phyloP scores from a whole-genome alignment of 2,113 vertebrate species.

The Ivindomyrus marchei region DNA sequence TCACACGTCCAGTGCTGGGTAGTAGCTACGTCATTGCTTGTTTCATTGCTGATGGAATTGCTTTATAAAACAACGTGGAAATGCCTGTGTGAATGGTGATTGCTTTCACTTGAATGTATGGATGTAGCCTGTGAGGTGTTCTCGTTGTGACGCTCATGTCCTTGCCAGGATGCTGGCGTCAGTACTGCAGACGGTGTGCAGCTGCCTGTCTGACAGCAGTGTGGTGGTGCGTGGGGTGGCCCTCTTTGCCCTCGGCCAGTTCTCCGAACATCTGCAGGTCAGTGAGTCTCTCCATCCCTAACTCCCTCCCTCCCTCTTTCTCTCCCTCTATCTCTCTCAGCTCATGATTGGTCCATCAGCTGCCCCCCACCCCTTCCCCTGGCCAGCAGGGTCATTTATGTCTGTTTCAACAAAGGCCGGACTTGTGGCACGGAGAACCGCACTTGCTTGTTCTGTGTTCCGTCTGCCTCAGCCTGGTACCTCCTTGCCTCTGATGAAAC shows the following conservation, averaged over 20 bases:
- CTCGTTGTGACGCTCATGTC: background rate
- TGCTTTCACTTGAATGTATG: background rate
- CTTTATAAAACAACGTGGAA: background rate
- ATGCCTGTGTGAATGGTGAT: background rate
- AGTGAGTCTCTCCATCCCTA: background rate
- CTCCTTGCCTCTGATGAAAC: background rate
- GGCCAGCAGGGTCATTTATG: background rate
- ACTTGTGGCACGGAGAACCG: background rate
- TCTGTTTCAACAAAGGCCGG: background rate
- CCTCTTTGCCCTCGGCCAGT: conserved; percentile 80
- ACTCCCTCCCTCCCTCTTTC: background rate
- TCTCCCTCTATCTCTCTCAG: background rate
- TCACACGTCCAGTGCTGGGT: background rate
- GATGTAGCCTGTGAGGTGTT: background rate
- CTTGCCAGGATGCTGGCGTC: conserved; percentile 64
- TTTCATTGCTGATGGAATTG: background rate
- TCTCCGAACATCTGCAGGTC: conserved; percentile 83
- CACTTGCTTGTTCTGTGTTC: background rate
- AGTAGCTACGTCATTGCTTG: background rate
- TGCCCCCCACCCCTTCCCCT: background rate
- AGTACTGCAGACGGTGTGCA: conserved; percentile 72
- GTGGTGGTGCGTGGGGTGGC: conserved; percentile 74
- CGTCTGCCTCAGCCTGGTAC: background rate
- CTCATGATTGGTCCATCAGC: background rate
- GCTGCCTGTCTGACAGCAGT: conserved; percentile 64